Percentiles rank a stretch among this genome's conserved stretches.
Evolutionary conservation across 2,113 vertebrate genomes (phyloP).

Genomic region (Rhodinocichla rosea): DNA sequence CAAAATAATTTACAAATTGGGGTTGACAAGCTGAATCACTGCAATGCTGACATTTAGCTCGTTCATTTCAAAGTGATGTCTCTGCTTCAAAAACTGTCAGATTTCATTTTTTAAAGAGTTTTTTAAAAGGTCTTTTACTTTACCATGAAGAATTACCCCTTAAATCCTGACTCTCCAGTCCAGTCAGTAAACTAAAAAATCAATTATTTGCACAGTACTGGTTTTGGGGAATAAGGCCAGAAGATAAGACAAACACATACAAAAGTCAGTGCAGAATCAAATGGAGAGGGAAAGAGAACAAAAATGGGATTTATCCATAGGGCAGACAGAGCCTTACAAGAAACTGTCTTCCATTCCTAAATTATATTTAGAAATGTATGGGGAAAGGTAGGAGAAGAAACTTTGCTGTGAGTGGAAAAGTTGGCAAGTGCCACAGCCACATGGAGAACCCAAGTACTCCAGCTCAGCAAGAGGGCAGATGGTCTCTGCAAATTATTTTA

Average conservation of each 20-base stretch:
- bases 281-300: background rate
- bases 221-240: background rate
- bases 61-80: background rate
- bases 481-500: background rate
- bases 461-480: background rate
- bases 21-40: background rate
- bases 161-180: background rate
- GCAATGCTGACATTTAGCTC: background rate
- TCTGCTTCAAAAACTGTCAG: slow-evolving; percentile 8
- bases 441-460: background rate
- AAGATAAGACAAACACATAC: background rate
- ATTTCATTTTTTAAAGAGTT: background rate
- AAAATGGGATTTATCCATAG: background rate
- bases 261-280: background rate
- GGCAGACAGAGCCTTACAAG: background rate
- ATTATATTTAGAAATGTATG: background rate
- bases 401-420: background rate
- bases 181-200: slow-evolving; percentile 18
- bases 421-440: background rate
- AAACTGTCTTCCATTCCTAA: background rate
- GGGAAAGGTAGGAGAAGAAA: background rate
- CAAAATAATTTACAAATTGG: slow-evolving; percentile 35
- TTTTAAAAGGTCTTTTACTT: slow-evolving; percentile 20
- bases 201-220: background rate
- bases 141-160: background rate